A percentile compares a stretch with the other conserved stretches of the same genome.
Evolutionary conservation across 1,140 invertebrate species (phyloP).

Genomic region (Asobara japonica): DNA sequence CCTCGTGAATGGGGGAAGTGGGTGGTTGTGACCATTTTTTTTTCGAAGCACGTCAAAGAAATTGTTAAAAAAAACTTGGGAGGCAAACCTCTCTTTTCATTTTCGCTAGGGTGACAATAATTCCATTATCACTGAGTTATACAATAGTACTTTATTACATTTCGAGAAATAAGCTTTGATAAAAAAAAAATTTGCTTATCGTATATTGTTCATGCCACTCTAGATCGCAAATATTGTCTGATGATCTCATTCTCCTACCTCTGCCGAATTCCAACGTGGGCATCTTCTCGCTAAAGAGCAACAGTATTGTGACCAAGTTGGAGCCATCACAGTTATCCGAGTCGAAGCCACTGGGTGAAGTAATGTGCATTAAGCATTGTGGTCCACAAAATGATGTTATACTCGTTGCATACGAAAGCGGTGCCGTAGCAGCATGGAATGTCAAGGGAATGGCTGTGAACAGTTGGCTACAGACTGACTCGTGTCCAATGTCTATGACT

Average conservation of each 20-base stretch:
- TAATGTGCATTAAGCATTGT: constrained; percentile 73
- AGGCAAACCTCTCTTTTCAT: too few species aligned
- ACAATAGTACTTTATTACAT: too few species aligned
- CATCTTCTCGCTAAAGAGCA: constrained; percentile 69
- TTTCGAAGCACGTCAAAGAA: too few species aligned
- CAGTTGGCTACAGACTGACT: constrained; percentile 70
- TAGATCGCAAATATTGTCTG: constrained; percentile 69
- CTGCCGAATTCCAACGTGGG: constrained; percentile 73
- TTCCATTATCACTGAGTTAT: not conserved
- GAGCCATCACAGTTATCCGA: constrained; percentile 55
- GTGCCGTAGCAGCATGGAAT: constrained; percentile 76
- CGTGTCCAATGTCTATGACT: constrained; percentile 76
- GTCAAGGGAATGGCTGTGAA: constrained; percentile 68
- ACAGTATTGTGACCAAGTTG: constrained; percentile 64
- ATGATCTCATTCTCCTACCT: constrained; percentile 73
- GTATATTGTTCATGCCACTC: not conserved
- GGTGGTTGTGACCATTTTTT: too few species aligned
- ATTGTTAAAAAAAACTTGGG: too few species aligned
- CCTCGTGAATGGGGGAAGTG: too few species aligned
- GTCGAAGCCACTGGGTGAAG: constrained; percentile 66
- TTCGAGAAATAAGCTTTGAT: too few species aligned
- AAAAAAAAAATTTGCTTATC: constrained; percentile 32
- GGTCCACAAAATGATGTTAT: constrained; percentile 68
- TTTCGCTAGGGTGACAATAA: too few species aligned
- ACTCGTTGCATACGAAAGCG: constrained; percentile 74